Evolutionary conservation across 1,140 invertebrate genomes (phyloP), one percentile per base, ranked within the genome.

Genomic region (Paracyclopina nana): DNA sequence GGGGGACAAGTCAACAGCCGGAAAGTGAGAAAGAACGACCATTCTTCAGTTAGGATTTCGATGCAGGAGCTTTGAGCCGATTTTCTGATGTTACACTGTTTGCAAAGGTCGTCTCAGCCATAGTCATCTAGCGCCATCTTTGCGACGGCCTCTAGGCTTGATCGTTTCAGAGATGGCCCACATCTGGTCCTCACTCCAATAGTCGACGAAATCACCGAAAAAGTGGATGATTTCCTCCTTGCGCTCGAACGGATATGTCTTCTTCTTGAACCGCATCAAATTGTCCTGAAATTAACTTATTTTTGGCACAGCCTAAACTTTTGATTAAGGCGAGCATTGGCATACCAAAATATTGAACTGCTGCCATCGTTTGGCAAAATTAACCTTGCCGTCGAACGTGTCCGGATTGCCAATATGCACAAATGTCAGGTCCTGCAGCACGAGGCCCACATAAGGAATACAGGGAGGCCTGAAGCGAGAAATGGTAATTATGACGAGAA

Each of bases 391-490:
- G 60, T 94, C 85, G 5, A 76, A 72, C 57, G 95, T 67, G 63
- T 96, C 85, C 54, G 73, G 82, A 66, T 96, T 97, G 40, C 92
- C 94, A 62, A 95, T 88, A 67, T 97, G 86, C 34, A 98, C 87
- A 68, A 98, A 97, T 4, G 94, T 98, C 61, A 98, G 70, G 70
- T 98, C 94, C 77, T 98, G 92, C 34, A 97, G 72, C 45, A 97
- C 88, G 28, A 74, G 77, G 76, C 70, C 94, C 90, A 97, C 91
- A 62, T 97, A 97, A 20, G 92, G 92, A 68, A 97, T 95, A 65
- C 91, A 96, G 22, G 92, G 92, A 22, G 92, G 87, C 60, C 84
- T 78, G 9, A 42, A 42, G 16, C 16, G 6, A 18, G 18, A 46
- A 25, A 11, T 6, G 5, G 8, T 8, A 20, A 6, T 46, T 8